These are phyloP conservation scores for Leuciscus idus DNA, from an alignment of 2,113 vertebrate species.

Conservation along the genomic window DNA sequence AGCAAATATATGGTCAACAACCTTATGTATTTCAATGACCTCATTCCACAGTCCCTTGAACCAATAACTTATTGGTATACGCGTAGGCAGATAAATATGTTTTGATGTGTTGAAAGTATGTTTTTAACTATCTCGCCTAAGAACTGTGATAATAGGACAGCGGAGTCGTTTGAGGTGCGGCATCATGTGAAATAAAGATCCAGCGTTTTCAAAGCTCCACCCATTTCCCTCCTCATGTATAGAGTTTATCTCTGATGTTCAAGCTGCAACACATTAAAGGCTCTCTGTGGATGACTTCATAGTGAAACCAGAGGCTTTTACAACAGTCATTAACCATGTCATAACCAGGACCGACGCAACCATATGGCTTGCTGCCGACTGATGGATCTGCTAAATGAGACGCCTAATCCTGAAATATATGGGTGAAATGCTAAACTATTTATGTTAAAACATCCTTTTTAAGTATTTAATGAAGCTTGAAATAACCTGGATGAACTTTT, in stretches of 20 bases:
- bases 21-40: background rate
- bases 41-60: background rate
- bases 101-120: background rate
- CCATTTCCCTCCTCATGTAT: constrained; percentile 43
- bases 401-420: background rate
- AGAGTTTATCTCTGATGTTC: constrained; percentile 71
- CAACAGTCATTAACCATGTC: constrained; percentile 67
- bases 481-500: background rate
- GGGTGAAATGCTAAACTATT: background rate
- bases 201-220: constrained; percentile 63
- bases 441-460: background rate
- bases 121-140: background rate
- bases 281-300: constrained; percentile 75
- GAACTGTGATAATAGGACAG: constrained; percentile 33
- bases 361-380: constrained; percentile 51
- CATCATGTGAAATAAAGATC: constrained; percentile 62
- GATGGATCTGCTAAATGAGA: constrained; percentile 28
- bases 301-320: constrained; percentile 73
- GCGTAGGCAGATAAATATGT: background rate
- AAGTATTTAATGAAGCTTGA: background rate
- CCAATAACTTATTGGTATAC: background rate
- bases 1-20: background rate
- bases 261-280: constrained; percentile 75
- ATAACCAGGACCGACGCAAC: constrained; percentile 50
- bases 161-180: constrained; percentile 44